Evolutionary conservation across 2,797 vertebrate species (phyloP), one percentile per base, ranked within the genome.

Genomic region (Labeo calbasu): DNA sequence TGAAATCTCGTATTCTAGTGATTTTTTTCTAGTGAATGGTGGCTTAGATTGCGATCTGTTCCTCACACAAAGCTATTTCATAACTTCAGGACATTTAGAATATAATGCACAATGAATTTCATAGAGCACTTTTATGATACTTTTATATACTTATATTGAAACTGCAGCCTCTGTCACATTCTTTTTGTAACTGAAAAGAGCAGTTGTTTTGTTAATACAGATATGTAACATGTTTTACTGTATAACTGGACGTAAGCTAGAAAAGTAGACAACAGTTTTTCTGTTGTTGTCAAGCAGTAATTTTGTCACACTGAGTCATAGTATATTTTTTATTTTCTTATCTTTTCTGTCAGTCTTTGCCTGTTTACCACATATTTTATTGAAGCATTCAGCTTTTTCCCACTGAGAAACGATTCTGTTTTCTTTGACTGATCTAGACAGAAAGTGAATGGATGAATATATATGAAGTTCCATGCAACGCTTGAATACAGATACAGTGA

Each of bases 321-420:
- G 71, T 90, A 88, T 68, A 85, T 88, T 84, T 83, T 43, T 59
- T 59, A 85, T 21, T 78, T 72, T 84, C 79, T 81, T 70, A 87
- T 70, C 32, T 48, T 40, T 40, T 36, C 59, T 59, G 46, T 79
- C 66, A 50, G 65, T 51, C 63, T 55, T 48, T 48, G 55, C 28
- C 75, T 70, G 11, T 81, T 59, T 85, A 25, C 73, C 46, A 51
- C 80, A 82, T 51, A 23, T 77, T 40, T 63, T 83, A 66, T 73
- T 83, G 69, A 82, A 79, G 48, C 28, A 15, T 53, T 77, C 68
- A 57, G 32, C 32, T 59, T 73, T 78, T 80, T 59, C 43, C 63
- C 25, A 59, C 57, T 85, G 25, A 57, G 57, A 66, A 77, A 50
- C 77, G 3, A 79, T 65, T 82, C 78, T 50, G n/a, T 36, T 55